phyloP scores from a whole-genome alignment of 2,113 vertebrate species.

The Semicossyphus pulcher region DNA sequence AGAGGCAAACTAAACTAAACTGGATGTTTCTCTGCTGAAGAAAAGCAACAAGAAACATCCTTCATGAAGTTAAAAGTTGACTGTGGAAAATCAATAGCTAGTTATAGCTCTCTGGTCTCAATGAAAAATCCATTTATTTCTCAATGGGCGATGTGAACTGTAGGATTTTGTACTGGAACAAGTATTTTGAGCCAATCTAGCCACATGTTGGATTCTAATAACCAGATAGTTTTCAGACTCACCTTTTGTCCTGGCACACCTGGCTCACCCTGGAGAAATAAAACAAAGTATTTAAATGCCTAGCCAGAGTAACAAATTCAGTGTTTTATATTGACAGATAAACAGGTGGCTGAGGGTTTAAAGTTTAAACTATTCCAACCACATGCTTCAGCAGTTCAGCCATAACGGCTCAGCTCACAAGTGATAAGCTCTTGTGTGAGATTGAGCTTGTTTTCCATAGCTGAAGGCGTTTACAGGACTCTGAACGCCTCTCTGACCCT shows the following conservation, averaged over 20 bases:
- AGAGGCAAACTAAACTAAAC: too few relatives aligned
- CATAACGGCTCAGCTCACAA: slow-evolving; percentile 11
- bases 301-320: neutral
- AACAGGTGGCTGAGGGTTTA: neutral
- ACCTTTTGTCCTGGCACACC: slow-evolving; percentile 70
- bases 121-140: too few relatives aligned
- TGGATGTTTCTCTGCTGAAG: slow-evolving; percentile 21
- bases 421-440: neutral
- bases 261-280: slow-evolving; percentile 87
- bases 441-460: slow-evolving; percentile 24
- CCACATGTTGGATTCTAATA: neutral
- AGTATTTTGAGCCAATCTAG: neutral
- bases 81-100: too few relatives aligned
- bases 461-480: slow-evolving; percentile 18
- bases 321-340: neutral
- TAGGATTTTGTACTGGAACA: neutral
- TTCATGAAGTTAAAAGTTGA: too few relatives aligned
- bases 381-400: slow-evolving; percentile 1
- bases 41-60: neutral
- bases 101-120: too few relatives aligned
- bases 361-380: neutral
- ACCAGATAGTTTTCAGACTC: neutral
- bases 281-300: slow-evolving; percentile 5
- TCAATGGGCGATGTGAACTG: too few relatives aligned
- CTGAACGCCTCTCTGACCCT: slow-evolving; percentile 24